Base-by-base conservation (phyloP, 2,888 invertebrate species). In the Agrypnus murinus region DNA sequence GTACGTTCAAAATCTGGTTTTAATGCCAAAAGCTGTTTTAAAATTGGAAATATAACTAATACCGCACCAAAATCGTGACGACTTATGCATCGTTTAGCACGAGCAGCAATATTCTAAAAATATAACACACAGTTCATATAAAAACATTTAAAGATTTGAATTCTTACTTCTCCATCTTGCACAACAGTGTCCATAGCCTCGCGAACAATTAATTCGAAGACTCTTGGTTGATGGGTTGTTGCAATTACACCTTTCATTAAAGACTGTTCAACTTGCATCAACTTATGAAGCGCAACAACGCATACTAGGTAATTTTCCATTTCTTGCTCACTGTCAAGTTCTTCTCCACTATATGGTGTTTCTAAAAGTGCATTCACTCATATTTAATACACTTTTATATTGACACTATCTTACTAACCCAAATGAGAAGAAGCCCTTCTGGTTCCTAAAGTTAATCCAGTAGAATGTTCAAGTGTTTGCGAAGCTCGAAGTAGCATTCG, bases 251-350 rank as follows among this genome's bases (percentile, higher is more conserved):
- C 95, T 58, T 92, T 90, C 88, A 97, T 93, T 34, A 94, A 85
- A 57, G 92, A 89, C 74, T 94, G 91, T 85, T 98, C 98, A 84
- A 93, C 93, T 78, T 96, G 93, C 88, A 97, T 94, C 14, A 98
- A 87, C 67, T 94, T 92, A 72, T 94, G 92, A 69, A 97, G 87
- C 0, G 94, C 95, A 34, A 95, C 92, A 3, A 97, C 91, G 79
- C 95, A 89, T 46, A 94, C 90, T 71, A 97, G 86, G 84, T 95
- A 95, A 81, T 93, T 92, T 79, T 95, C 94, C 87, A 94, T 90
- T 85, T 95, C 95, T 80, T 93, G 91, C 82, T 95, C 95, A 65
- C 92, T 92, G 75, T 92, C 87, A 6, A 87, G 81, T 74, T 91
- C 90, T 79, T 91, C 91, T 58, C 88, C 87, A 19, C 77, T 86